phyloP scores from a whole-genome alignment of 2,113 vertebrate genomes.

The Aplodontia rufa region DNA sequence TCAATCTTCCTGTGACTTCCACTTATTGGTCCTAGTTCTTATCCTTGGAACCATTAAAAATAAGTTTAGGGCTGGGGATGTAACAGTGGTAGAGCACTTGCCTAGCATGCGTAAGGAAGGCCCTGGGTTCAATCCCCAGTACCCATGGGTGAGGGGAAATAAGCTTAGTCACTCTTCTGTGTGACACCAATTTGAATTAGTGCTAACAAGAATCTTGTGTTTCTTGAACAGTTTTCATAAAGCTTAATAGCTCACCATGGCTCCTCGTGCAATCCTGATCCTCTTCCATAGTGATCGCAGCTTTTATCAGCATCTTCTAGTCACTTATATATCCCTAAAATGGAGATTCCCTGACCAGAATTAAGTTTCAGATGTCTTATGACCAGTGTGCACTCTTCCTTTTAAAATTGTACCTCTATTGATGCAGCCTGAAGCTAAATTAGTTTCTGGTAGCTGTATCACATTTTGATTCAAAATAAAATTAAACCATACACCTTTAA shows the following conservation, averaged over 20 bases:
- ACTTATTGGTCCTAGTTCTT: not conserved
- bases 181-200: not conserved
- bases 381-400: not conserved
- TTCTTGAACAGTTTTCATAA: not conserved
- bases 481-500: constrained; percentile 31
- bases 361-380: not conserved
- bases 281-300: not conserved
- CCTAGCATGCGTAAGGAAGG: no score
- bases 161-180: not conserved
- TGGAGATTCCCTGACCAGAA: not conserved
- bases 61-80: not conserved
- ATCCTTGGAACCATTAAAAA: not conserved
- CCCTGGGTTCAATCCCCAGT: no score
- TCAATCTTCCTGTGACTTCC: not conserved
- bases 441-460: not conserved
- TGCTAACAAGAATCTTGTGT: not conserved
- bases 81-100: no score
- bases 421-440: not conserved
- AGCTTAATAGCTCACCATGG: not conserved
- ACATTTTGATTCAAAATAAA: constrained; percentile 24
- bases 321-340: not conserved
- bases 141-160: no score
- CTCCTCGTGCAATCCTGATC: not conserved
- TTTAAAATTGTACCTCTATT: not conserved
- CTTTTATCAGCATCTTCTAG: not conserved